phyloP scores from a whole-genome alignment of 2,797 vertebrate genomes.

The Enteromius paludinosus region DNA sequence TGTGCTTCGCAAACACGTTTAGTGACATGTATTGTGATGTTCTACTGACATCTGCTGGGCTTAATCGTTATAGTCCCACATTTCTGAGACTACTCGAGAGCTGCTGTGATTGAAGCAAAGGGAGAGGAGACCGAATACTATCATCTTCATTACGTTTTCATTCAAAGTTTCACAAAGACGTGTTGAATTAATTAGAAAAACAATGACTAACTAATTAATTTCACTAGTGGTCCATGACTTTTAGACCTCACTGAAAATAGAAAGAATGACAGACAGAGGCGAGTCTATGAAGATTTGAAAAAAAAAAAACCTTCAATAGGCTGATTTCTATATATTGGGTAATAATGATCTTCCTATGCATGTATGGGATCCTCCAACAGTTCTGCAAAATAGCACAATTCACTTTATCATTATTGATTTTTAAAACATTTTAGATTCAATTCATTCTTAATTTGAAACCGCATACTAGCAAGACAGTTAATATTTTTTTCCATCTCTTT shows the following conservation, averaged over 20 bases:
- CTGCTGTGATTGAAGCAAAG: neutral
- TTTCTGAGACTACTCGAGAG: neutral
- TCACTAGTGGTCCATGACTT: neutral
- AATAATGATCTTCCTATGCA: neutral
- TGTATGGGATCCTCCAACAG: neutral
- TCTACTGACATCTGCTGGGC: constrained; percentile 42
- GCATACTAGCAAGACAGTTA: neutral
- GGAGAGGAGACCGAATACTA: neutral
- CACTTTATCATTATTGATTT: neutral
- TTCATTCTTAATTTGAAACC: neutral
- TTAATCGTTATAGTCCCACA: neutral
- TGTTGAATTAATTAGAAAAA: neutral
- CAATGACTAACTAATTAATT: neutral
- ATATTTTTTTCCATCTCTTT: neutral
- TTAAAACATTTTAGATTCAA: neutral
- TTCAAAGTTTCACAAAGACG: neutral
- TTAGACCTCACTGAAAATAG: neutral
- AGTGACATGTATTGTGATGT: neutral
- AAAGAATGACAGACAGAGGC: neutral
- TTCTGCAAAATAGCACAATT: neutral
- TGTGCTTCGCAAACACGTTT: neutral
- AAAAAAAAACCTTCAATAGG: neutral
- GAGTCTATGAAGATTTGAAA: neutral
- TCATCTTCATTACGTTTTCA: neutral
- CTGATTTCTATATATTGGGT: neutral